Evolutionary conservation across 2,888 invertebrate genomes (phyloP), one percentile per base, ranked within the genome.

Genomic region (Trichopria drosophilae): DNA sequence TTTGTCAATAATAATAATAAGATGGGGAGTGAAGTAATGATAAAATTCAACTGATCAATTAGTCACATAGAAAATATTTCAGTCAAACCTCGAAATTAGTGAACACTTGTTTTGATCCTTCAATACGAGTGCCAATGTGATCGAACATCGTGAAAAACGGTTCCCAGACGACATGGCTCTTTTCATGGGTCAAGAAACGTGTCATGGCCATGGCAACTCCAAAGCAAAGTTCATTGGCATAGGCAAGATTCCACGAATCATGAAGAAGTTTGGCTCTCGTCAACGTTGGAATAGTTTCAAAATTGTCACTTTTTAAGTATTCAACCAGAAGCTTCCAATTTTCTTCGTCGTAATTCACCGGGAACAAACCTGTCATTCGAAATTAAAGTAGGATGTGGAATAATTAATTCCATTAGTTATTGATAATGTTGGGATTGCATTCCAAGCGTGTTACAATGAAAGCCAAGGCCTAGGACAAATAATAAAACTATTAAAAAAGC

Each of bases 91-190:
- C 84, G 66, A 90, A 89, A 68, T 88, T 88, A 28, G 80, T 80
- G 51, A 86, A 80, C 58, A 86, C 80, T 6, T 78, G 81, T n/a
- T n/a, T n/a, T 49, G 80, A 82, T 62, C 82, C 82, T 57, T 85
- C 84, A 61, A 90, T 85, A 60, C 87, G 87, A 53, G 85, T 79
- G 22, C 88, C 87, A 44, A 90, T 81, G 62, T 90, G 89, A 69
- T 90, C 90, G 36, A 90, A 85, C 79, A 90, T 86, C 2, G 88
- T 88, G 65, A 90, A 90, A 6, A 89, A 84, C 0, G 89, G 88
- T 68, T 88, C 86, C 90, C 90, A 91, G 0, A 89, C 89, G 0
- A 88, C 75, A 59, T 87, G 86, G 55, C 87, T 82, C 20, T 85
- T 80, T 72, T 90, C 90, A 36, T 83, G 78, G 64, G 82, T 84